Percentiles rank a stretch among this genome's conserved stretches.
phyloP scores from a whole-genome alignment of 2,113 vertebrate genomes.

The Ranitomeya imitator region DNA sequence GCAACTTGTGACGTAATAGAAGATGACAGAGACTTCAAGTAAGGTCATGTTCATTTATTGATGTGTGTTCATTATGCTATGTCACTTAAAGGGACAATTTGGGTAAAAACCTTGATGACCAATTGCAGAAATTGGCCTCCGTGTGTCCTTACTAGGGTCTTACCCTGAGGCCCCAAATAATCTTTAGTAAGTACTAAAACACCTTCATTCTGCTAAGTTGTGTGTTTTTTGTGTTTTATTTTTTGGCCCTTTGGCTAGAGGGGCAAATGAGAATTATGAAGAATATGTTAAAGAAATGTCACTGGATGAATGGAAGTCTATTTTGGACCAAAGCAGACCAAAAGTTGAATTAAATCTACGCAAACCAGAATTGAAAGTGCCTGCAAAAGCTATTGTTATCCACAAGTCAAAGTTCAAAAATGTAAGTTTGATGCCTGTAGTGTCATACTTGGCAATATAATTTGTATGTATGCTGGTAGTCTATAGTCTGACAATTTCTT shows the following conservation, averaged over 20 bases:
- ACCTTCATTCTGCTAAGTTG: too few species aligned
- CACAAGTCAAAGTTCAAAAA: conserved; percentile 84
- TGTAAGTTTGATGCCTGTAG: conserved; percentile 68
- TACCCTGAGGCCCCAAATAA: background rate
- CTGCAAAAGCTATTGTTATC: conserved; percentile 93
- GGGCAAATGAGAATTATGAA: conserved; percentile 73
- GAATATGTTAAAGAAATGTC: conserved; percentile 89
- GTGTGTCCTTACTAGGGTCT: background rate
- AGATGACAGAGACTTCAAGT: conserved; percentile 59
- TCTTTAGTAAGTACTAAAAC: background rate
- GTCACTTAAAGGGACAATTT: too few species aligned
- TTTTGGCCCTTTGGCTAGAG: conserved; percentile 64
- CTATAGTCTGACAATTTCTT: too few species aligned
- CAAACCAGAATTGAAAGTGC: conserved; percentile 84
- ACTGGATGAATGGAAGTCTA: conserved; percentile 92
- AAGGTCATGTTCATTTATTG: background rate
- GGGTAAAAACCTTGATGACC: too few species aligned
- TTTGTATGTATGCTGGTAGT: too few species aligned
- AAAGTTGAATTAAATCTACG: conserved; percentile 93
- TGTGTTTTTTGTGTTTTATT: background rate
- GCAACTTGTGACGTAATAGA: conserved; percentile 51
- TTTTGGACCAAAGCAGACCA: conserved; percentile 84
- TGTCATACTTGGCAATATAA: background rate
- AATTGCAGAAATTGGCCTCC: too few species aligned
- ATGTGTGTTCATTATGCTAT: background rate